Percentiles rank a stretch among this genome's conserved stretches.
These are phyloP conservation scores for Cydia amplana DNA, from an alignment of 1,140 invertebrate species.

Conservation along the genomic window DNA sequence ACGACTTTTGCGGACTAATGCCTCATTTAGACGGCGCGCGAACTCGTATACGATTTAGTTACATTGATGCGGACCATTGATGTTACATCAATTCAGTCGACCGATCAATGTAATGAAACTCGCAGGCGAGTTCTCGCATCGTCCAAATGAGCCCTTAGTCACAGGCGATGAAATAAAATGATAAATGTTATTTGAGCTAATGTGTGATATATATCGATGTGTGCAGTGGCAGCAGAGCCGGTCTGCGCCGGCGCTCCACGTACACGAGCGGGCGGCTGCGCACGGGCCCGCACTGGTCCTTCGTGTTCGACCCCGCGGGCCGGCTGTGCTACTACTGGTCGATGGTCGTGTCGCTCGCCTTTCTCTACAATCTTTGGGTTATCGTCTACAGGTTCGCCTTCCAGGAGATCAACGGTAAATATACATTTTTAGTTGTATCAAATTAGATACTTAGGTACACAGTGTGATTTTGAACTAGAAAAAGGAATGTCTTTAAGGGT, in stretches of 20 bases:
- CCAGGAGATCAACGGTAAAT: conserved; percentile 91
- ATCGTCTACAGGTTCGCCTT: conserved; percentile 99
- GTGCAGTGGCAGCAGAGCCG: conserved; percentile 71
- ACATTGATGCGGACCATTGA: too few species aligned
- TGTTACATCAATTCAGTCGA: too few species aligned
- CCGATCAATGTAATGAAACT: too few species aligned
- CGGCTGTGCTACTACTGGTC: conserved; percentile 97
- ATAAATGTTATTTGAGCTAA: neutral
- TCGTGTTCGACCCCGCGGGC: conserved; percentile 95
- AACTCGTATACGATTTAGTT: too few species aligned
- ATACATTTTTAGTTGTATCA: neutral
- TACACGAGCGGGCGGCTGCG: conserved; percentile 73
- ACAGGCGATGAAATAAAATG: too few species aligned
- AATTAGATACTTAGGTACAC: neutral
- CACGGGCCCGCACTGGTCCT: conserved; percentile 88
- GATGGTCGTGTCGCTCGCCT: conserved; percentile 97
- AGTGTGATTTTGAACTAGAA: neutral
- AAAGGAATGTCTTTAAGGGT: too few species aligned
- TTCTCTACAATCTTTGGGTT: conserved; percentile 99
- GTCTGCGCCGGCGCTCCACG: conserved; percentile 67
- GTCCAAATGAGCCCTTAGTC: too few species aligned
- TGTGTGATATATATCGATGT: conserved; percentile 40
- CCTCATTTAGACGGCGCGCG: too few species aligned
- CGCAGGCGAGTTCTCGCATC: too few species aligned
- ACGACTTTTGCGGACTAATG: too few species aligned